Conservation (phyloP, 2,797 vertebrate genomes). For the Amblyraja radiata region DNA sequence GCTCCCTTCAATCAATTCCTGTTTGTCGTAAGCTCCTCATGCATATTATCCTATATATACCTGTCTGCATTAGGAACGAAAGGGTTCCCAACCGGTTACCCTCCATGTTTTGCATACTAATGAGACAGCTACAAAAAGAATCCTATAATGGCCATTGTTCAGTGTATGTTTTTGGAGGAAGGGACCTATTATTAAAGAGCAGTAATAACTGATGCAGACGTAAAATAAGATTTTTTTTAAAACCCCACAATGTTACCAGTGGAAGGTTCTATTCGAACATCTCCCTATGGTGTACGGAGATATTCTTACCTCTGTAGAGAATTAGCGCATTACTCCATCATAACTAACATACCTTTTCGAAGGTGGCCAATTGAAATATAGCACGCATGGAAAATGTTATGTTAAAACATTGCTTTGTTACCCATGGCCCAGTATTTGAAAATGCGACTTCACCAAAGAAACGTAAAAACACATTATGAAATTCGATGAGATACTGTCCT, state of each 20-base stretch:
- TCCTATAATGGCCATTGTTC: conserved; percentile 32
- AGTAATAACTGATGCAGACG: conserved; percentile 32
- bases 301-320: conserved; percentile 23
- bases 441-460: conserved; percentile 22
- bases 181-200: conserved; percentile 9
- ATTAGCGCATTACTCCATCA: conserved; percentile 8
- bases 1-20: conserved; percentile 23
- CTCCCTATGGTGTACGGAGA: not conserved
- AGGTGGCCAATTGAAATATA: conserved; percentile 31
- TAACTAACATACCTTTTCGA: conserved; percentile 6
- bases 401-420: not conserved
- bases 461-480: conserved; percentile 31
- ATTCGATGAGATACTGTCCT: conserved; percentile 29
- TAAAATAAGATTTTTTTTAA: not conserved
- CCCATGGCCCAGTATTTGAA: not conserved
- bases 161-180: not conserved
- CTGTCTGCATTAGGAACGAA: conserved; percentile 22
- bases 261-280: not conserved
- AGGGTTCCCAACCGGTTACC: conserved; percentile 20
- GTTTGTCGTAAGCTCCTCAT: conserved; percentile 19
- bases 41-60: conserved; percentile 36
- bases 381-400: conserved; percentile 5
- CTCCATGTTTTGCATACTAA: conserved; percentile 21
- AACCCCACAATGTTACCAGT: not conserved
- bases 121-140: conserved; percentile 14